A percentile compares a stretch with the other conserved stretches of the same genome.
phyloP scores from a whole-genome alignment of 2,113 vertebrate species.

The Myanophis thanlyinensis region DNA sequence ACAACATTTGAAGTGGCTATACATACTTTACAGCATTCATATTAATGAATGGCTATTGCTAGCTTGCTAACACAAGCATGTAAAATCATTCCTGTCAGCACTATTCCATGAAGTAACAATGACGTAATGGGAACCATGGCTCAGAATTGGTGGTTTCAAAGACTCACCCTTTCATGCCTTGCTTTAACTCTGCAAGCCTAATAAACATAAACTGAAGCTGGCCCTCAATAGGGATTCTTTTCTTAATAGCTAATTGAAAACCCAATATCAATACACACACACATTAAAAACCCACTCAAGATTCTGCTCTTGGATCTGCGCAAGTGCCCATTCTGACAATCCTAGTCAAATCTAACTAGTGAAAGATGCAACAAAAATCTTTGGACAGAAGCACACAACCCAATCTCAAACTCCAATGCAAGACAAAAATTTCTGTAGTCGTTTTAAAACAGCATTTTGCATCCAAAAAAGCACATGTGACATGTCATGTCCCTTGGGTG shows the following conservation, averaged over 20 bases:
- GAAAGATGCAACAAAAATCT: not conserved
- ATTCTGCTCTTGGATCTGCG: not conserved
- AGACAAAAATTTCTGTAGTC: not conserved
- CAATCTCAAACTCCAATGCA: not conserved
- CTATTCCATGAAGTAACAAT: slow-evolving; percentile 7
- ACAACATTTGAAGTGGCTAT: not conserved
- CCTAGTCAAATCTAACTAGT: not conserved
- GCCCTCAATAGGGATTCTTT: not conserved
- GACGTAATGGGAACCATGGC: slow-evolving; percentile 1
- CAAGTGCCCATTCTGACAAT: not conserved
- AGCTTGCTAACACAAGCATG: slow-evolving; percentile 1
- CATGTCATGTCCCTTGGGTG: not conserved
- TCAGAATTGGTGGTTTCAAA: not conserved
- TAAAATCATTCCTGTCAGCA: not conserved
- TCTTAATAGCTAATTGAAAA: not conserved
- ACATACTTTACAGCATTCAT: not conserved
- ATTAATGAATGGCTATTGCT: not conserved
- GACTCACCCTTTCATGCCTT: not conserved
- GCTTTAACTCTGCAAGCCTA: not conserved
- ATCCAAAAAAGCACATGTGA: not conserved
- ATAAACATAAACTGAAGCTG: not conserved
- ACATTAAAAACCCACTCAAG: not conserved
- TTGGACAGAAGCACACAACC: not conserved
- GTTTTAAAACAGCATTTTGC: not conserved
- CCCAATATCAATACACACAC: not conserved